phyloP scores from a whole-genome alignment of 2,888 invertebrate genomes.

The Chaetogeoica ovagalla region DNA sequence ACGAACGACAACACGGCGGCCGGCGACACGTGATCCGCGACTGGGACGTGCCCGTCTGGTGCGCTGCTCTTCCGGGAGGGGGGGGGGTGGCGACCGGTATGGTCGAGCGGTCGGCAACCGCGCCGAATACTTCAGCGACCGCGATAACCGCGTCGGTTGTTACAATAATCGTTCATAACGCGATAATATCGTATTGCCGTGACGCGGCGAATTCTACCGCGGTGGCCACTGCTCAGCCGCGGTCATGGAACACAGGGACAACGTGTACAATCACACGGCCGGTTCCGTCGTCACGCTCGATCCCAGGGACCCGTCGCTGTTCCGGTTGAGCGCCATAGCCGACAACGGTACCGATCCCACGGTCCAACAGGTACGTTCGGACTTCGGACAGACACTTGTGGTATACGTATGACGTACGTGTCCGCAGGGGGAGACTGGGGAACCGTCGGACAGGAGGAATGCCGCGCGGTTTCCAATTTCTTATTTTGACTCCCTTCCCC shows the following conservation, averaged over 20 bases:
- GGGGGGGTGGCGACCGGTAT: constrained; percentile 26
- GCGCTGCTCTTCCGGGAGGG: background rate
- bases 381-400: too few relatives aligned
- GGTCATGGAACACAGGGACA: constrained; percentile 14
- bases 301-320: constrained; percentile 27
- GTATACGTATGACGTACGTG: too few relatives aligned
- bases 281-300: constrained; percentile 13
- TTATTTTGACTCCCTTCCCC: too few relatives aligned
- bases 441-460: too few relatives aligned
- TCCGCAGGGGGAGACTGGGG: too few relatives aligned
- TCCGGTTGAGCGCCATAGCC: constrained; percentile 6
- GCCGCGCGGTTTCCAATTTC: too few relatives aligned
- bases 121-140: background rate
- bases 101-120: constrained; percentile 15
- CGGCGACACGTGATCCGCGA: constrained; percentile 3
- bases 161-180: too few relatives aligned
- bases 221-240: background rate
- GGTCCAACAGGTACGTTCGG: constrained; percentile 39
- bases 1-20: background rate
- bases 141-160: background rate
- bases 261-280: constrained; percentile 25
- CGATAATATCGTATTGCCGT: background rate
- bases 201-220: background rate
- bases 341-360: constrained; percentile 48
- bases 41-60: background rate